Conservation (phyloP, 2,797 vertebrate genomes). For the Delichon dasypus region DNA sequence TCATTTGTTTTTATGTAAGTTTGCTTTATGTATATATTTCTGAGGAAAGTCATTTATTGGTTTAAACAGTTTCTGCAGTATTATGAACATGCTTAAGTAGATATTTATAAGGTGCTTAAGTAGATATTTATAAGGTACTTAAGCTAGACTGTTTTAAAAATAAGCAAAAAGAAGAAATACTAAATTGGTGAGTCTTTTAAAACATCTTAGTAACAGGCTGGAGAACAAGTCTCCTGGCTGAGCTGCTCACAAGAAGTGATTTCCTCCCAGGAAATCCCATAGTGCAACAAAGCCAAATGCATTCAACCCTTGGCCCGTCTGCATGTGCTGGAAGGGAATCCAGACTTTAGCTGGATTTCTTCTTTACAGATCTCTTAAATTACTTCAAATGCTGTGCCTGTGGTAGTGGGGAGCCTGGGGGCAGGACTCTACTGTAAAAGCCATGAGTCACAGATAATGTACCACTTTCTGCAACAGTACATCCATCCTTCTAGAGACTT, state of each 20-base stretch:
- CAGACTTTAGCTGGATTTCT: not conserved
- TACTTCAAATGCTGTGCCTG: not conserved
- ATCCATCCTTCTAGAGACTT: not conserved
- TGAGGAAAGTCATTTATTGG: not conserved
- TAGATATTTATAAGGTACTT: not conserved
- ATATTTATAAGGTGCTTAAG: not conserved
- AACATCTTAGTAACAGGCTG: not conserved
- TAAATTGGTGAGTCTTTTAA: not conserved
- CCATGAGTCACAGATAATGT: not conserved
- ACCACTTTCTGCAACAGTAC: not conserved
- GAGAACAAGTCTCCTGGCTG: not conserved
- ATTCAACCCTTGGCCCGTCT: not conserved
- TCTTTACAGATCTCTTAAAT: not conserved
- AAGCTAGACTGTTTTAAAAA: not conserved
- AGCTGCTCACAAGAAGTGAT: not conserved
- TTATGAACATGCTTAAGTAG: not conserved
- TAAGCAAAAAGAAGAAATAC: not conserved
- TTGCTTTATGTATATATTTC: not conserved
- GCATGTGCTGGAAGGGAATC: not conserved
- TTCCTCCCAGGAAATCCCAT: not conserved
- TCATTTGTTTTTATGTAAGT: not conserved
- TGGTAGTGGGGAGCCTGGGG: not conserved
- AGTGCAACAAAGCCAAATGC: not conserved
- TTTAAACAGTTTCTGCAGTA: not conserved
- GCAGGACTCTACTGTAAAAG: not conserved